A percentile compares a stretch with the other conserved stretches of the same genome.
Conservation (phyloP, 2,888 invertebrate species). For the Sipha maydis region DNA sequence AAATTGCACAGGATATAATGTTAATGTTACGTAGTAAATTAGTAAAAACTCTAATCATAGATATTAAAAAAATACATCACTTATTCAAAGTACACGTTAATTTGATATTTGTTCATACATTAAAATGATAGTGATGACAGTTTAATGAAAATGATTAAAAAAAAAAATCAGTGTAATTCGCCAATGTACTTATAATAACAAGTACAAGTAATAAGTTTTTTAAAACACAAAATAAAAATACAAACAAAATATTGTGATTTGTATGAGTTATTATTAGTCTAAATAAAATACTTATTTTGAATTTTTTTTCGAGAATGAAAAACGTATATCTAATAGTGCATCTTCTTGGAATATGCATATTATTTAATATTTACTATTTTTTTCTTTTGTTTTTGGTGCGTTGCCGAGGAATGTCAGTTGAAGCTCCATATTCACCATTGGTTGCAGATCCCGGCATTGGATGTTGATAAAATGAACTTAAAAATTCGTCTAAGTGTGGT, state of each 20-base stretch:
- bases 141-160: constrained; percentile 45
- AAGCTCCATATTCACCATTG: constrained; percentile 60
- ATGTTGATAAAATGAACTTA: constrained; percentile 77
- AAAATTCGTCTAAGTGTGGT: constrained; percentile 82
- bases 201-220: constrained; percentile 37
- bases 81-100: not conserved
- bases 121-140: not conserved
- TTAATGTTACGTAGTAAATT: constrained; percentile 51
- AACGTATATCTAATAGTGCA: constrained; percentile 42
- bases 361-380: constrained; percentile 44
- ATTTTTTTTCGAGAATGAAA: constrained; percentile 39
- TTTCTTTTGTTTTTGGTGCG: constrained; percentile 59
- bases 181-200: constrained; percentile 12
- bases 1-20: not conserved
- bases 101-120: constrained; percentile 24
- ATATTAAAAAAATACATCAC: constrained; percentile 55
- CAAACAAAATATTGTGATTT: constrained; percentile 13
- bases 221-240: constrained; percentile 30
- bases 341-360: constrained; percentile 17
- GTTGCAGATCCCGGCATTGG: constrained; percentile 58
- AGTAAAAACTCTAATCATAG: constrained; percentile 48
- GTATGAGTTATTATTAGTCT: constrained; percentile 43
- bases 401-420: constrained; percentile 61
- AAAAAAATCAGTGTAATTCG: constrained; percentile 26
- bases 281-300: constrained; percentile 43